A percentile compares a stretch with the other conserved stretches of the same genome.
Evolutionary conservation across 2,113 vertebrate species (phyloP).

Genomic region (Glaucidium brasilianum): DNA sequence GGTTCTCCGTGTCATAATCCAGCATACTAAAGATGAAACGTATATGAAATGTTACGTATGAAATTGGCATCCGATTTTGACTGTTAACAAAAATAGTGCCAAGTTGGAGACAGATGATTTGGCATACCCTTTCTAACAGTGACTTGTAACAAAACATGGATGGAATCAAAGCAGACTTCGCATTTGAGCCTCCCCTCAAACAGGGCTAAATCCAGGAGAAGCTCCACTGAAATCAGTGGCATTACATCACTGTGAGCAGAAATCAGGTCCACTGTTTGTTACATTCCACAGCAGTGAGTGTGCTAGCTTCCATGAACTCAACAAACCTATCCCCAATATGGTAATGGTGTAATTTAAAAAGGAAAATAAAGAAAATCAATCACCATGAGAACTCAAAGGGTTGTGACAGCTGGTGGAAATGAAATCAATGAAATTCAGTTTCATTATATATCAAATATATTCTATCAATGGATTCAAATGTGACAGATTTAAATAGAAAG

Average conservation of each 20-base stretch:
- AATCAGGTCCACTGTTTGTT: neutral
- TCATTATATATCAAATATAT: neutral
- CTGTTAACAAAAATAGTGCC: neutral
- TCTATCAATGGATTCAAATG: conserved; percentile 39
- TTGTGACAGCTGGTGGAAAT: neutral
- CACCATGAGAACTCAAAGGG: conserved; percentile 36
- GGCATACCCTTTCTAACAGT: neutral
- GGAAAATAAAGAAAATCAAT: neutral
- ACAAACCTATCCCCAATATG: neutral
- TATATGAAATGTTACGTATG: conserved; percentile 52
- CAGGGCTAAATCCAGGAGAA: neutral
- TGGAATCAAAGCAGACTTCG: neutral
- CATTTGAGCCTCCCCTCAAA: neutral
- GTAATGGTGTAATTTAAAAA: neutral
- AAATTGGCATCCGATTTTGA: neutral
- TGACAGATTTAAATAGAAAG: conserved; percentile 23
- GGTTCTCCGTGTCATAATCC: conserved; percentile 98
- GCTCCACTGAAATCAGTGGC: neutral
- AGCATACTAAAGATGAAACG: conserved; percentile 85
- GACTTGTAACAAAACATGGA: conserved; percentile 19
- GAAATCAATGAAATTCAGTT: neutral
- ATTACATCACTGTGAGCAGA: neutral
- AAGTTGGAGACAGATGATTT: neutral
- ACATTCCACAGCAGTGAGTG: neutral
- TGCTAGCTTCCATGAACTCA: neutral